Base-by-base conservation (phyloP, 2,797 vertebrate genomes). In the Cygnus olor region DNA sequence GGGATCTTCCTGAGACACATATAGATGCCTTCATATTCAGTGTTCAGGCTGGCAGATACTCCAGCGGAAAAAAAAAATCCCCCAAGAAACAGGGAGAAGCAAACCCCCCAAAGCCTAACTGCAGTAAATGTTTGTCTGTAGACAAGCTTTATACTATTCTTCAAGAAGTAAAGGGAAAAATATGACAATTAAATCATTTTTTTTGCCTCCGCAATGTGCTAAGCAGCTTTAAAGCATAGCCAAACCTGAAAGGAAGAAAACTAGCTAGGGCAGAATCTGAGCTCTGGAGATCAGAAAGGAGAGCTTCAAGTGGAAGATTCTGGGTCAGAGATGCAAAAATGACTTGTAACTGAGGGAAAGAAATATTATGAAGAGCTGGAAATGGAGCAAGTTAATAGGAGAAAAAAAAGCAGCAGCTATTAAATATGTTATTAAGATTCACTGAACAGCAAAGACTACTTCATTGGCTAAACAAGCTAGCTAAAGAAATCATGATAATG, bases 381-480 rank as follows among this genome's bases (percentile, higher is more conserved):
- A 83, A 82, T 27, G 9, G 7, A 60, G 5, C 1, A 65, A 80
- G 7, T 34, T 28, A 54, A 80, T 49, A 38, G 38, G 38, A 45
- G 5, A 18, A 19, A 44, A 7, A 3, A 12, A 22, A 45, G 10
- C 2, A 4, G 2, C 0, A 30, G 3, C 45, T 53, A 81, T 32
- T 53, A 65, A 82, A 30, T 22, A 53, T 21, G 9, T 44, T 71
- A 44, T 57, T 79, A 44, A 66, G 9, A n/a, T 34, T 10, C 6
- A 9, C 36, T 44, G 21, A 27, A 60, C 15, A 64, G 47, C 24
- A 85, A 80, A 87, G 56, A 32, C 2, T 14, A 44, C 6, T 64
- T 73, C 4, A 10, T 24, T 60, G 54, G 4, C 6, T 78, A 69
- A 68, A 89, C 0, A 10, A 91, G 14, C 17, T 36, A 58, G n/a